Percentiles rank a stretch among this genome's conserved stretches.
Evolutionary conservation across 2,888 invertebrate genomes (phyloP).

Genomic region (Ormyrus labotus): DNA sequence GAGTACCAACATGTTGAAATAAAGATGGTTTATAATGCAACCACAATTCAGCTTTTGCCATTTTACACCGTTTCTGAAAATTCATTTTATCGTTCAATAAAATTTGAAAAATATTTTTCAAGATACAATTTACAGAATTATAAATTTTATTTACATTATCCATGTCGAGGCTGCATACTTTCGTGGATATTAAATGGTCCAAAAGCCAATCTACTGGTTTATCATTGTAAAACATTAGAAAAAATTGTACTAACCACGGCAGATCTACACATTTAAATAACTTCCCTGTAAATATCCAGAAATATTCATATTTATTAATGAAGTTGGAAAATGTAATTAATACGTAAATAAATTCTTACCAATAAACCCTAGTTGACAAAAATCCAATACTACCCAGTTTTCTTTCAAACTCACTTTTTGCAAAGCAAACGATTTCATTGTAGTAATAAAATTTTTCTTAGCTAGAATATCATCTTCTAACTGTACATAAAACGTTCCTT

Average conservation of each 20-base stretch:
- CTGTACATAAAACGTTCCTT: constrained; percentile 93
- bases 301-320: too few species aligned
- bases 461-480: constrained; percentile 96
- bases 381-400: constrained; percentile 94
- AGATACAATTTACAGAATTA: too few species aligned
- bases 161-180: constrained; percentile 91
- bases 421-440: constrained; percentile 89
- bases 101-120: too few species aligned
- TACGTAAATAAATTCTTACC: constrained; percentile 77
- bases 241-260: constrained; percentile 91
- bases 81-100: constrained; percentile 8
- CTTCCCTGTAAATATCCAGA: constrained; percentile 80
- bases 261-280: constrained; percentile 93
- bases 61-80: constrained; percentile 89
- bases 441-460: constrained; percentile 88
- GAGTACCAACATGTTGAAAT: constrained; percentile 96
- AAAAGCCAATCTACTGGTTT: constrained; percentile 98
- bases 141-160: constrained; percentile 78
- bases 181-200: constrained; percentile 91
- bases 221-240: constrained; percentile 96
- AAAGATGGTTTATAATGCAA: constrained; percentile 92
- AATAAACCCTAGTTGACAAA: constrained; percentile 95
- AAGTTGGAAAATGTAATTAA: neutral
- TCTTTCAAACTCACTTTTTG: constrained; percentile 85
- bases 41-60: constrained; percentile 87